Conservation (phyloP, 2,888 invertebrate genomes). For the Cybosia mesomella region DNA sequence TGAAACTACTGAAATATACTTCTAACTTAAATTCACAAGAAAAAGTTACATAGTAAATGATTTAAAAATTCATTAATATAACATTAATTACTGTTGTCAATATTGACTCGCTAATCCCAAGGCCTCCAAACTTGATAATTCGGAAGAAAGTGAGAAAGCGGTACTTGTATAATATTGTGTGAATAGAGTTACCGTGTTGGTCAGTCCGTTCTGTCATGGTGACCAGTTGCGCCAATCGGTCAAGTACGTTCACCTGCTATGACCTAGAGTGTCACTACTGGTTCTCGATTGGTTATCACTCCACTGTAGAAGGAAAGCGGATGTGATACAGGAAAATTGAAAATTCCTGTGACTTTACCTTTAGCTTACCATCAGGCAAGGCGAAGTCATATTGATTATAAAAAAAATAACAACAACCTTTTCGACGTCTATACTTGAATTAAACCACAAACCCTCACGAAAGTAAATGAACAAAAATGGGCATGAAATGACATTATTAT, state of each 20-base stretch:
- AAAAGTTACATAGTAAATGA: not conserved
- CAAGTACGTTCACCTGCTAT: slow-evolving; percentile 78
- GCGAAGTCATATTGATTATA: too few relatives aligned
- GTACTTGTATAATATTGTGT: slow-evolving; percentile 51
- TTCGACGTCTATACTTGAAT: too few relatives aligned
- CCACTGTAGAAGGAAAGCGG: not conserved
- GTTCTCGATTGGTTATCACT: slow-evolving; percentile 46
- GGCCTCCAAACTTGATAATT: slow-evolving; percentile 7
- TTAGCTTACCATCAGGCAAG: too few relatives aligned
- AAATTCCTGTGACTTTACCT: too few relatives aligned
- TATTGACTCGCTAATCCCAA: not conserved
- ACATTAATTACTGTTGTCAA: not conserved
- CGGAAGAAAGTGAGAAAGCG: slow-evolving; percentile 49
- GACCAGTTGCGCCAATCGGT: slow-evolving; percentile 62
- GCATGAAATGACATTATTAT: too few relatives aligned
- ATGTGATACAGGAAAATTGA: not conserved
- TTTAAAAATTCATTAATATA: not conserved
- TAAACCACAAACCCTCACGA: too few relatives aligned
- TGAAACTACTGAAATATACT: too few relatives aligned
- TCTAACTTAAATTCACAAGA: too few relatives aligned
- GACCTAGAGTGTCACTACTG: slow-evolving; percentile 58
- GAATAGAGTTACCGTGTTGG: slow-evolving; percentile 38
- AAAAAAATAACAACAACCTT: too few relatives aligned
- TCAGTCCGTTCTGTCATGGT: slow-evolving; percentile 41
- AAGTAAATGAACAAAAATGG: too few relatives aligned